phyloP scores from a whole-genome alignment of 2,113 vertebrate genomes.

The Antechinus stuartii region DNA sequence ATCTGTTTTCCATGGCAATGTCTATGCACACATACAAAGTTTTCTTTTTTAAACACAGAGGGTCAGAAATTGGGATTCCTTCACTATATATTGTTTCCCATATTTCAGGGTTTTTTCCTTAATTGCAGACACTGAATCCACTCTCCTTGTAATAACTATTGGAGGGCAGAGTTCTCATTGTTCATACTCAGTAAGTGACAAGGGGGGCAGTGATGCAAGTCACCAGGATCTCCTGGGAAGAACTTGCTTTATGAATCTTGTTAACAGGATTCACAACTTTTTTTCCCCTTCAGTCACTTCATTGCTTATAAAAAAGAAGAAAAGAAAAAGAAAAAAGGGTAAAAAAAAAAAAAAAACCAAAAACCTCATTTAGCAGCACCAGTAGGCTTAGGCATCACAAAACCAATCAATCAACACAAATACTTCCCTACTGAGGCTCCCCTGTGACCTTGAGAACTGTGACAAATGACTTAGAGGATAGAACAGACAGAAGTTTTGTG shows the following conservation, averaged over 20 bases:
- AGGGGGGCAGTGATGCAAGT: slow-evolving; percentile 1
- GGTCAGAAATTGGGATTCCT: neutral
- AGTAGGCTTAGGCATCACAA: slow-evolving; percentile 66
- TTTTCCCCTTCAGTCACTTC: slow-evolving; percentile 50
- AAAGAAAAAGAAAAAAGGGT: slow-evolving; percentile 61
- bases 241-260: slow-evolving; percentile 56
- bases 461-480: slow-evolving; percentile 77
- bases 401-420: slow-evolving; percentile 80
- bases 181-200: neutral
- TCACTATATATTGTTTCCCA: neutral
- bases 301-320: slow-evolving; percentile 17
- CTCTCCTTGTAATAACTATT: slow-evolving; percentile 4
- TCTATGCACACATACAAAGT: neutral
- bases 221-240: slow-evolving; percentile 10
- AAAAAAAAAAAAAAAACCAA: slow-evolving; percentile 65
- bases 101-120: slow-evolving; percentile 20
- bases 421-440: slow-evolving; percentile 67
- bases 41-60: neutral
- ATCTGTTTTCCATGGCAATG: neutral
- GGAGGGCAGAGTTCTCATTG: slow-evolving; percentile 29
- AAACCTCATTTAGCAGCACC: slow-evolving; percentile 76
- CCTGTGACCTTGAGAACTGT: slow-evolving; percentile 83
- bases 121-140: neutral
- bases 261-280: slow-evolving; percentile 62
- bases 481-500: slow-evolving; percentile 75